A percentile compares a stretch with the other conserved stretches of the same genome.
These are phyloP conservation scores for Chrysocyon brachyurus DNA, from an alignment of 2,797 vertebrate genomes.

Conservation along the genomic window DNA sequence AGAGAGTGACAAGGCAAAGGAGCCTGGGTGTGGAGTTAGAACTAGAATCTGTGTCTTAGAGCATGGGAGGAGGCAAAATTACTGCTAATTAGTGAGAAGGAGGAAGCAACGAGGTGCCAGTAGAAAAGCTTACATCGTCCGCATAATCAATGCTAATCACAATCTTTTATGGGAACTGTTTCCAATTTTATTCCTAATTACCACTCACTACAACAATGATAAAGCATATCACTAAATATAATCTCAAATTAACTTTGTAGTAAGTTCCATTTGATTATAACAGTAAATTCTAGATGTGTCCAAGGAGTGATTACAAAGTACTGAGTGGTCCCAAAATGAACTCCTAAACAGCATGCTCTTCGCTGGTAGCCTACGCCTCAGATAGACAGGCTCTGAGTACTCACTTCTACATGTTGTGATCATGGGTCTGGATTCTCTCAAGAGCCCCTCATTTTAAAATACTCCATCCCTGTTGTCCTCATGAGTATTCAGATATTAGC, in stretches of 20 bases:
- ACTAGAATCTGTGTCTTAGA: conserved; percentile 22
- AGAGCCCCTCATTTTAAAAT: not conserved
- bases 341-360: not conserved
- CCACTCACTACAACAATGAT: conserved; percentile 70
- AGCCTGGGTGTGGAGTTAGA: not conserved
- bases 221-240: conserved; percentile 78
- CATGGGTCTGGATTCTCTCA: not conserved
- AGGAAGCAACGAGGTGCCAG: conserved; percentile 53
- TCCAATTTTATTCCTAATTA: conserved; percentile 80
- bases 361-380: not conserved
- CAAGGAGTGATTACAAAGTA: conserved; percentile 52
- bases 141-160: conserved; percentile 80
- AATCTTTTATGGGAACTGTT: conserved; percentile 79
- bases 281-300: conserved; percentile 50
- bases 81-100: conserved; percentile 55
- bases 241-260: conserved; percentile 79
- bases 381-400: not conserved
- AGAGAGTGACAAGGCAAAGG: not conserved
- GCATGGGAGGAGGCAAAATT: not conserved
- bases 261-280: conserved; percentile 66
- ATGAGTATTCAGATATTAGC: not conserved
- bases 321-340: conserved; percentile 35
- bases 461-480: not conserved
- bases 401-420: not conserved
- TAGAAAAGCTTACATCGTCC: conserved; percentile 28